Evolutionary conservation across 2,888 invertebrate species (phyloP).

Genomic region (Ctena decussata): DNA sequence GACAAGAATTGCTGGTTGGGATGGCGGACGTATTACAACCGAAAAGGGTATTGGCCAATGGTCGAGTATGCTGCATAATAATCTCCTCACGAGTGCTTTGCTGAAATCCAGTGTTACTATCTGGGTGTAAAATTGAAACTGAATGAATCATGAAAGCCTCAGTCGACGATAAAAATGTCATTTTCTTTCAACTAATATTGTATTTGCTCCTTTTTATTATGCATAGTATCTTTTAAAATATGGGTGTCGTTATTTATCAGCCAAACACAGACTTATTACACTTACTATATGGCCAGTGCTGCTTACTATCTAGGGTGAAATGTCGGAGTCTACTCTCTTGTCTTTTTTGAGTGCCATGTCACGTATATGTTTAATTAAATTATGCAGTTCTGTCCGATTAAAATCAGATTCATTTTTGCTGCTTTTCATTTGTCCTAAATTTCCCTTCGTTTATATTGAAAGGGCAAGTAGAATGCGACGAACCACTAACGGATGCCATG

Average conservation of each 20-base stretch:
- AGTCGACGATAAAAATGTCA: conserved; percentile 40
- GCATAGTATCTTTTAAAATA: conserved; percentile 57
- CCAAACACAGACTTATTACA: conserved; percentile 53
- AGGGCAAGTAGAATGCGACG: not conserved
- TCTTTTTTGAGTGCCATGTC: not conserved
- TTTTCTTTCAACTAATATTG: conserved; percentile 32
- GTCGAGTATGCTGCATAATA: conserved; percentile 52
- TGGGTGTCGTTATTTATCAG: conserved; percentile 51
- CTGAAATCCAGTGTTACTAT: conserved; percentile 31
- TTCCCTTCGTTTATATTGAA: not conserved
- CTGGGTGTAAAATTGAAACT: conserved; percentile 41
- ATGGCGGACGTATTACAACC: too few species aligned
- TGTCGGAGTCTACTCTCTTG: conserved; percentile 33
- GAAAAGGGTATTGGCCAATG: conserved; percentile 45
- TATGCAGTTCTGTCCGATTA: conserved; percentile 14
- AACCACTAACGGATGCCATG: not conserved
- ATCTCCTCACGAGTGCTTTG: conserved; percentile 34
- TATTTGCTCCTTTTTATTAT: conserved; percentile 35
- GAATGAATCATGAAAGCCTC: conserved; percentile 31
- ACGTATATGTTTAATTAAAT: not conserved
- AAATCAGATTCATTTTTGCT: not conserved
- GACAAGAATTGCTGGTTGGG: conserved; percentile 44
- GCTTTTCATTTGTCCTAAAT: not conserved
- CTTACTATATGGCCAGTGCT: conserved; percentile 47
- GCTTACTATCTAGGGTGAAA: conserved; percentile 14